phyloP scores from a whole-genome alignment of 2,888 invertebrate genomes.

The Melinaea menophilus region DNA sequence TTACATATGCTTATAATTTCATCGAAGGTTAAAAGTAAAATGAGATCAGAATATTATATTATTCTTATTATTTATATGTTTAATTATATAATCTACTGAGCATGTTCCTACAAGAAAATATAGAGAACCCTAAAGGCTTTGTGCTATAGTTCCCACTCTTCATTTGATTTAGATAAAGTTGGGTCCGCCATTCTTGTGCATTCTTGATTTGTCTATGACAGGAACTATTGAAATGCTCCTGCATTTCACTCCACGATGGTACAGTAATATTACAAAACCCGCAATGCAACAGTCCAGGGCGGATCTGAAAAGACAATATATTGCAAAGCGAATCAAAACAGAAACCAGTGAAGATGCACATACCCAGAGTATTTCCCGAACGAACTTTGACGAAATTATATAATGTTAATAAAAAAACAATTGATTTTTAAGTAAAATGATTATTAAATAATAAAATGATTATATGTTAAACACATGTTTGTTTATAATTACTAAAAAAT shows the following conservation, averaged over 20 bases:
- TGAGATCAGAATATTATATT: too few species aligned
- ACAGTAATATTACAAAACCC: conserved; percentile 38
- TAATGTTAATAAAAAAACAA: too few species aligned
- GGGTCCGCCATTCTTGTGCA: neutral
- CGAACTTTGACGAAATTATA: too few species aligned
- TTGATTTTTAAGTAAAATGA: too few species aligned
- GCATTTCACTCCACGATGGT: conserved; percentile 23
- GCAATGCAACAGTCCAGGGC: conserved; percentile 36
- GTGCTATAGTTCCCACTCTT: neutral
- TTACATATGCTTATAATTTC: too few species aligned
- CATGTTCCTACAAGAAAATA: neutral
- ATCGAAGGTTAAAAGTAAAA: too few species aligned
- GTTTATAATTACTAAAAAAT: too few species aligned
- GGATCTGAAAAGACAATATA: conserved; percentile 24
- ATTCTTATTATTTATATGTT: too few species aligned
- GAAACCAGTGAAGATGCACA: neutral
- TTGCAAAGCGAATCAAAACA: conserved; percentile 5
- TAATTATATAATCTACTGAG: neutral
- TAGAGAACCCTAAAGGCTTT: neutral
- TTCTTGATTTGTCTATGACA: conserved; percentile 31
- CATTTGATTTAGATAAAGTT: conserved; percentile 22
- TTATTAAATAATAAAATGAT: too few species aligned
- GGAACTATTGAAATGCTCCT: conserved; percentile 31
- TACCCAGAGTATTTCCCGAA: too few species aligned
- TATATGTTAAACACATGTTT: too few species aligned